Evolutionary conservation across 2,888 invertebrate species (phyloP), one percentile per base, ranked within the genome.

Genomic region (Beris chalybata): DNA sequence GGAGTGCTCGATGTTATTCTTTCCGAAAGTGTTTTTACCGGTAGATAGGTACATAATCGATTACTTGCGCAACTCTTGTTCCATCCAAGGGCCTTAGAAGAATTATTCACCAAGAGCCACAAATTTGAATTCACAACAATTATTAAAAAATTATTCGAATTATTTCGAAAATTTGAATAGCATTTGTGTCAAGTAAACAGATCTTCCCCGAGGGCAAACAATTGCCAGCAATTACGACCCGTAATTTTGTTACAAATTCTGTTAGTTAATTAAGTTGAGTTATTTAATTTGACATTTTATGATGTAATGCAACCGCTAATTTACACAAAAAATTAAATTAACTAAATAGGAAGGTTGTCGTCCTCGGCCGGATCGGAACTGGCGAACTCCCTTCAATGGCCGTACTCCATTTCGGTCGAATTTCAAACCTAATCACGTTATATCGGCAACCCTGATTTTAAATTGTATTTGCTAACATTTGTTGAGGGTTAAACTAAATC

Each of bases 231-330:
- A 64, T 64, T 64, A 64, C 7, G 31, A 15, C 30, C n/a, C n/a
- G 13, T 64, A 64, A 64, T 54, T 43, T 30, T 9, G 38, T 64
- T 54, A 64, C 5, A 6, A 64, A 22, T 6, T 44, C 43, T 44
- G 15, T 11, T 43, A 64, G 54, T 38, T 30, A 48, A 64, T 64
- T 64, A 43, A 54, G 52, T 64, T 53, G 22, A 38, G 53, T 64
- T 64, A 64, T 64, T 64, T 54, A 64, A 64, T 64, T 64, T 54
- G 54, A 29, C 38, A 54, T 64, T 64, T 64, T 52, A 45, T 64
- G 54, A 64, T 64, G 64, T 64, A 64, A 64, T 64, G 64, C 53
- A 64, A 64, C 64, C 64, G 52, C 64, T 64, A 64, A 64, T 64
- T 64, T 64, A 15, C 44, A 64, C 53, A 64, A 31, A 52, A 48